These are phyloP conservation scores for Acanthurus lineatus DNA, from an alignment of 2,797 vertebrate species.

Conservation along the genomic window DNA sequence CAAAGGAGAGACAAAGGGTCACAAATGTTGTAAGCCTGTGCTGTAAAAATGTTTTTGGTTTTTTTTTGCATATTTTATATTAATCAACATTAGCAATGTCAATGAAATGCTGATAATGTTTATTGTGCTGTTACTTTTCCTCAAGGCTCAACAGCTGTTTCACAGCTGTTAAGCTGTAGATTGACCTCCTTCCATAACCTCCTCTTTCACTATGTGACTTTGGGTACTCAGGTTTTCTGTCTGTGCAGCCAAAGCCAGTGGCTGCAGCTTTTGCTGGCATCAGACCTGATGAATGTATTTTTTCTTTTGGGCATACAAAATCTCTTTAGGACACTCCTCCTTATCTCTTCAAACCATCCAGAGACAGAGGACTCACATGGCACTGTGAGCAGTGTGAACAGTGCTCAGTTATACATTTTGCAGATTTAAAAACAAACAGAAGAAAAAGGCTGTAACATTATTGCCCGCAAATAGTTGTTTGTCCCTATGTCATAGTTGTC, in stretches of 20 bases:
- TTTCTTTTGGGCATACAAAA: background rate
- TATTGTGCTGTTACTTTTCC: background rate
- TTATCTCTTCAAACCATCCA: constrained; percentile 14
- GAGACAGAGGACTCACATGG: constrained; percentile 8
- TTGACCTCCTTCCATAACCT: background rate
- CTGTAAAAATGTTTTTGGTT: background rate
- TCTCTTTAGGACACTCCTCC: constrained; percentile 6
- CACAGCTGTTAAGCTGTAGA: no score
- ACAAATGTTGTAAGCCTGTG: constrained; percentile 8
- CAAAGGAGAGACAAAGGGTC: constrained; percentile 43
- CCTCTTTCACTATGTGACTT: background rate
- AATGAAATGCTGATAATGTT: background rate
- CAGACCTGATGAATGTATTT: background rate
- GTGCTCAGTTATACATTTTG: background rate
- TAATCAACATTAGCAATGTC: background rate
- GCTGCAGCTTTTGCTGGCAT: constrained; percentile 18
- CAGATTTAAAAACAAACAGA: background rate
- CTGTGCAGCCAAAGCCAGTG: constrained; percentile 12
- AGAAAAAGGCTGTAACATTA: background rate
- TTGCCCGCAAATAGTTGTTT: background rate
- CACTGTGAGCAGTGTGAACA: background rate
- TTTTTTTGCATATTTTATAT: background rate
- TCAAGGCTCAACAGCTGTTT: background rate
- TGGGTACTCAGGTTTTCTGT: background rate
- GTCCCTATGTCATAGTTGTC: background rate